Base-by-base conservation (phyloP, 64 coral and sea anemone species). In the Exaiptasia diaphana region DNA sequence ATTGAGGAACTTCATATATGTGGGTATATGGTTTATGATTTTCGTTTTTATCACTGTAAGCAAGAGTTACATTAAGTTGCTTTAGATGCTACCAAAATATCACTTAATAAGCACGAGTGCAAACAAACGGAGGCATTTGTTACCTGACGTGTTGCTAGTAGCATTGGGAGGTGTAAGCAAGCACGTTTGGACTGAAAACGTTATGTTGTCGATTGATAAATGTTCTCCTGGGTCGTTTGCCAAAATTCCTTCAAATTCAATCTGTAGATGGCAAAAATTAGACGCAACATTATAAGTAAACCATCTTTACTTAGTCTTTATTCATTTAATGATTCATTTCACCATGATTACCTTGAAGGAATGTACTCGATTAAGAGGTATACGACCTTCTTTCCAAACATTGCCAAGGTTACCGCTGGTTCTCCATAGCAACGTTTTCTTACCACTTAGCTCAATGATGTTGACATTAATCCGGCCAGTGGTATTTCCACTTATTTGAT, bases 391-490 rank as follows among this genome's bases (percentile, higher is more conserved):
- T 5, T 23, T 54, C 79, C 79, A 82, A 18, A 31, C 54, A 24
- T 69, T 50, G 17, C 36, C 36, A 38, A 68, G 79, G n/a, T 82
- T 50, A 36, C 63, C 79, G 37, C 34, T 37, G 28, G 35, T 28
- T 34, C 63, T 52, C 79, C 79, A 82, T 23, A 82, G 18, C 30
- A 82, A 28, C 23, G 12, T 18, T 15, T 68, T 48, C 2, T 82
- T 68, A 21, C 44, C 79, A 21, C 40, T 26, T n/a, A 42, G 40
- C 36, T 68, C 79, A 5, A 35, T 82, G 4, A 30, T 17, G 21
- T 82, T 50, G n/a, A 82, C 61, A 44, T 82, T 82, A 0, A 82
- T 59, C 41, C 79, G 63, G 11, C 79, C 79, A 10, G 53, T 33
- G 32, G 32, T 65, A 18, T 5, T 23, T 2, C 62, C 79, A 44